Evolutionary conservation across 2,797 vertebrate genomes (phyloP).

Genomic region (Sebastolobus alascanus): DNA sequence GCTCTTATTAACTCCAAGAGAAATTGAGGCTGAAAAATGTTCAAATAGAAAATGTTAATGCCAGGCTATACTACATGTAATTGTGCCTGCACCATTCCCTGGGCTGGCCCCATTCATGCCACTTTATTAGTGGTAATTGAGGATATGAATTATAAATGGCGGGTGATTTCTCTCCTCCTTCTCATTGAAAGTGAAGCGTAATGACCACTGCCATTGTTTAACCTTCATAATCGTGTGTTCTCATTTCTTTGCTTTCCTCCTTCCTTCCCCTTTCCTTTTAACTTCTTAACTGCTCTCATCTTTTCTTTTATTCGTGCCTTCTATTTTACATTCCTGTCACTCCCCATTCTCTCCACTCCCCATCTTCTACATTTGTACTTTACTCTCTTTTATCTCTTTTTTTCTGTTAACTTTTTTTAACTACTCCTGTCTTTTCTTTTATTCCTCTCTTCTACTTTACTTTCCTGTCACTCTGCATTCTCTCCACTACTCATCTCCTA

Average conservation of each 20-base stretch:
- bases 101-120: slow-evolving; percentile 91
- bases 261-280: slow-evolving; percentile 36
- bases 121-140: slow-evolving; percentile 99
- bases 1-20: slow-evolving; percentile 99
- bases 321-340: slow-evolving; percentile 10
- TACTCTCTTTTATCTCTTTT: neutral
- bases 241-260: slow-evolving; percentile 65
- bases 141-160: slow-evolving; percentile 99
- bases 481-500: neutral
- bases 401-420: neutral
- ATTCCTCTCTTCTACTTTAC: neutral
- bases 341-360: neutral
- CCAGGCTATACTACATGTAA: slow-evolving; percentile 95
- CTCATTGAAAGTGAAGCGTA: slow-evolving; percentile 92
- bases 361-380: neutral
- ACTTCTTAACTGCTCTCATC: slow-evolving; percentile 34
- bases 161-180: slow-evolving; percentile 91
- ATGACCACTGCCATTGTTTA: slow-evolving; percentile 93
- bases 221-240: slow-evolving; percentile 93
- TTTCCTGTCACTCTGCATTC: neutral
- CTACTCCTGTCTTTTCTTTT: neutral
- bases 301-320: slow-evolving; percentile 40
- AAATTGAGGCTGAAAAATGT: slow-evolving; percentile 99
- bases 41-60: slow-evolving; percentile 99
- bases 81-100: slow-evolving; percentile 94